Evolutionary conservation across 2,888 invertebrate species (phyloP).

Genomic region (Cosmia pyralina): DNA sequence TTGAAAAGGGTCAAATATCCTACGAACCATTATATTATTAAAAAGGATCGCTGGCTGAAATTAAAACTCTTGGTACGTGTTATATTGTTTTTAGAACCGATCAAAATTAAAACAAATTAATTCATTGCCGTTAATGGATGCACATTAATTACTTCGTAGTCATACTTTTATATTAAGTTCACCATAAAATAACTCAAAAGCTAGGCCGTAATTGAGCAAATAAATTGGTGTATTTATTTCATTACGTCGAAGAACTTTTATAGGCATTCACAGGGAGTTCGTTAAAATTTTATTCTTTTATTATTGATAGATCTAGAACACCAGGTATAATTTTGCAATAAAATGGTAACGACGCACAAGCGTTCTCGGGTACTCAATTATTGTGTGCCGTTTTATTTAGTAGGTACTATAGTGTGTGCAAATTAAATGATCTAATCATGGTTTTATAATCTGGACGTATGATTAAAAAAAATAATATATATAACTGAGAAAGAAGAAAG

Average conservation of each 20-base stretch:
- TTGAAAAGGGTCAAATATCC: slow-evolving; percentile 61
- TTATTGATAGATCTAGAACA: slow-evolving; percentile 41
- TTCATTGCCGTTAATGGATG: too few species aligned
- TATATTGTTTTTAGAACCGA: slow-evolving; percentile 31
- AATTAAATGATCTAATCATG: too few species aligned
- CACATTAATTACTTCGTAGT: slow-evolving; percentile 46
- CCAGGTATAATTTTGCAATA: slow-evolving; percentile 36
- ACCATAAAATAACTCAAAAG: slow-evolving; percentile 48
- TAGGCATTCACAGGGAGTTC: slow-evolving; percentile 36
- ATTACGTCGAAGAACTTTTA: slow-evolving; percentile 43
- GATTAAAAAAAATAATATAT: too few species aligned
- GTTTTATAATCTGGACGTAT: too few species aligned
- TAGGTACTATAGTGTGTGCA: background rate
- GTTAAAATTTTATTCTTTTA: slow-evolving; percentile 49
- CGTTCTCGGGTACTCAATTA: slow-evolving; percentile 4
- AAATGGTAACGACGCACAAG: slow-evolving; percentile 24
- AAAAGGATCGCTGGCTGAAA: slow-evolving; percentile 43
- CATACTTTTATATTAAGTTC: slow-evolving; percentile 42
- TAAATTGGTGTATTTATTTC: slow-evolving; percentile 54
- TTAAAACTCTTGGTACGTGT: slow-evolving; percentile 47
- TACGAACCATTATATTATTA: slow-evolving; percentile 57
- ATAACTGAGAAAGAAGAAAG: too few species aligned
- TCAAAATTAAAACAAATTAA: slow-evolving; percentile 55
- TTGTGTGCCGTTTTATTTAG: background rate
- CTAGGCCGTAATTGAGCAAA: slow-evolving; percentile 42